phyloP scores from a whole-genome alignment of 1,140 invertebrate genomes.

The Cotesia chilonis region DNA sequence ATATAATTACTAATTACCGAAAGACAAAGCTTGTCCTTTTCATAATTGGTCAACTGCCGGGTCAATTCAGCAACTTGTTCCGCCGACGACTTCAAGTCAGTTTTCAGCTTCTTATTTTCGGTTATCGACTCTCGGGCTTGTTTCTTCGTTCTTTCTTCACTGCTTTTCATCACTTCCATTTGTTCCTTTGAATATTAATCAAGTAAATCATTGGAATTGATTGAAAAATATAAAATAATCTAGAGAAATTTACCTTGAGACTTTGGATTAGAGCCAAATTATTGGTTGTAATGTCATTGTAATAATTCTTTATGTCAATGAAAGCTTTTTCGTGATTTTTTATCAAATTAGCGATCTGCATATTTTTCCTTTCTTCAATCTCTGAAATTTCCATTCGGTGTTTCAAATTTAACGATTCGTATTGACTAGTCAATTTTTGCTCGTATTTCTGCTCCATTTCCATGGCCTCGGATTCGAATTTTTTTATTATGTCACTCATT shows the following conservation, averaged over 20 bases:
- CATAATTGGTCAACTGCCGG: slow-evolving; percentile 80
- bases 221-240: no score
- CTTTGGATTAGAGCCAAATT: slow-evolving; percentile 85
- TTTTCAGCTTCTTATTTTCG: slow-evolving; percentile 78
- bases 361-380: slow-evolving; percentile 90
- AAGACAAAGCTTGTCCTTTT: slow-evolving; percentile 77
- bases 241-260: slow-evolving; percentile 71
- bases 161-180: slow-evolving; percentile 83
- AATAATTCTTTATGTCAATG: slow-evolving; percentile 90
- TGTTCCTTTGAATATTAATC: slow-evolving; percentile 71
- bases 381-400: slow-evolving; percentile 83
- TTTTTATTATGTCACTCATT: slow-evolving; percentile 72
- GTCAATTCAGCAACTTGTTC: slow-evolving; percentile 75
- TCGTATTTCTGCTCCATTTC: slow-evolving; percentile 86
- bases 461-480: slow-evolving; percentile 78
- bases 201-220: no score
- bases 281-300: slow-evolving; percentile 92
- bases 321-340: slow-evolving; percentile 86
- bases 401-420: slow-evolving; percentile 78
- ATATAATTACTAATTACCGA: slow-evolving; percentile 45
- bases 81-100: slow-evolving; percentile 76
- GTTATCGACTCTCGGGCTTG: slow-evolving; percentile 71
- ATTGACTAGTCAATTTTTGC: slow-evolving; percentile 76
- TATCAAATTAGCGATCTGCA: slow-evolving; percentile 82
- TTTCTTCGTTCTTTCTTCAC: slow-evolving; percentile 80